Evolutionary conservation across 2,888 invertebrate genomes (phyloP), one percentile per base, ranked within the genome.

Genomic region (Caenorhabditis angaria): DNA sequence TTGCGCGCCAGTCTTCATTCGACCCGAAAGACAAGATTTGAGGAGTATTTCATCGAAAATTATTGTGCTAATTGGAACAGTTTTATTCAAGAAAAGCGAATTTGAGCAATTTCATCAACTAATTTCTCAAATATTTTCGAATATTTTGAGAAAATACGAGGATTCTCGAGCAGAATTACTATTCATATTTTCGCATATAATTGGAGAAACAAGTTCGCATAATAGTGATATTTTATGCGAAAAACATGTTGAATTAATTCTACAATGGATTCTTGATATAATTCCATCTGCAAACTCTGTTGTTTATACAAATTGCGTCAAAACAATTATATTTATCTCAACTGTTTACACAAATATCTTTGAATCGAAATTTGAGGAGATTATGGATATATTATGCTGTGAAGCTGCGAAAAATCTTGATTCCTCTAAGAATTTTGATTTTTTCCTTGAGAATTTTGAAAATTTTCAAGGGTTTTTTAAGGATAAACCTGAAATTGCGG

Each of bases 271-370:
- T 22, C 25, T 70, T 1, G 57, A 55, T 27, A 57, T 61, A 28
- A 8, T 65, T 29, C 65, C 65, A 27, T 54, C 24, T 8, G 41
- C 70, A 20, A 32, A 57, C 22, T 61, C 35, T 8, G 14, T 61
- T 12, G 64, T 65, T 25, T 62, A 62, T 24, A 61, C 65, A 48
- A 51, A 65, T 5, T 65, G 65, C 54, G 24, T 65, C 32, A 65
- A 65, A 47, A 61, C 65, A 1, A 35, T 65, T 29, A 29, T 65
- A 0, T 27, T 58, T 6, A 56, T 70, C 6, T 27, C 51, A 51
- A 51, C 25, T 3, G 22, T 51, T 51, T 51, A 51, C 22, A 6
- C 51, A 51, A 22, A 51, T 3, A 51, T n/a, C 2, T 51, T 51
- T 22, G 24, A 51, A 51, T 24, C 51, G 5, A 51, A 51, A 22